Percentiles rank a stretch among this genome's conserved stretches.
These are phyloP conservation scores for Dyspetes luteomarginatus DNA, from an alignment of 2,888 invertebrate genomes.

Conservation along the genomic window DNA sequence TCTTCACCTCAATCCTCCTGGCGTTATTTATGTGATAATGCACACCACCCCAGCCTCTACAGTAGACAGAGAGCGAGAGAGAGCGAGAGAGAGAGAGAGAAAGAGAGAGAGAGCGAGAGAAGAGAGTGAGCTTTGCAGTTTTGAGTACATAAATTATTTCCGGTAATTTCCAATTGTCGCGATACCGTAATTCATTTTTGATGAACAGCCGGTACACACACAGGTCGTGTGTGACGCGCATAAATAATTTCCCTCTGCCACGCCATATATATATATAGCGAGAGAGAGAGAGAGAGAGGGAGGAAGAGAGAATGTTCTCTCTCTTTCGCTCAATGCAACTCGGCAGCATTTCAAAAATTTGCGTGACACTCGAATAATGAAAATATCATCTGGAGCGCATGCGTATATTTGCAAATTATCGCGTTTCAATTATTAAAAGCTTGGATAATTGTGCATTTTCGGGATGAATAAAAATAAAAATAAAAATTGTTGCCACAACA, in stretches of 20 bases:
- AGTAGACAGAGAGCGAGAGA: too few relatives aligned
- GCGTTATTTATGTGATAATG: background rate
- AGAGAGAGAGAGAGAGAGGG: too few relatives aligned
- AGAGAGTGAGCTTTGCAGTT: background rate
- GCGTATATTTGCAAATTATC: slow-evolving; percentile 11
- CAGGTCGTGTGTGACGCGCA: slow-evolving; percentile 25
- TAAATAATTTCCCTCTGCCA: slow-evolving; percentile 56
- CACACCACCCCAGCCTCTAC: too few relatives aligned
- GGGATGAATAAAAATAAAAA: background rate
- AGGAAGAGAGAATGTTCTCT: too few relatives aligned
- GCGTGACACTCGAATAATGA: background rate
- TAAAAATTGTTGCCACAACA: background rate
- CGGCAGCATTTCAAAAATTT: slow-evolving; percentile 13
- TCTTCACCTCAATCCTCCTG: too few relatives aligned
- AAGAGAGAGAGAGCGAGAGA: too few relatives aligned
- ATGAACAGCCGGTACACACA: slow-evolving; percentile 57
- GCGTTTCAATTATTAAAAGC: slow-evolving; percentile 5
- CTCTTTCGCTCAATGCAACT: background rate
- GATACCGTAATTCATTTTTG: slow-evolving; percentile 65
- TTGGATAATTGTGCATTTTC: background rate
- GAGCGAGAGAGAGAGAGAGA: too few relatives aligned
- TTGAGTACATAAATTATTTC: slow-evolving; percentile 64
- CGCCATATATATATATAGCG: slow-evolving; percentile 24
- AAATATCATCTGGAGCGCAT: background rate
- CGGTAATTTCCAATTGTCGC: slow-evolving; percentile 65